Evolutionary conservation across 2,888 invertebrate genomes (phyloP), one percentile per base, ranked within the genome.

Genomic region (Falcaria lacertinaria): DNA sequence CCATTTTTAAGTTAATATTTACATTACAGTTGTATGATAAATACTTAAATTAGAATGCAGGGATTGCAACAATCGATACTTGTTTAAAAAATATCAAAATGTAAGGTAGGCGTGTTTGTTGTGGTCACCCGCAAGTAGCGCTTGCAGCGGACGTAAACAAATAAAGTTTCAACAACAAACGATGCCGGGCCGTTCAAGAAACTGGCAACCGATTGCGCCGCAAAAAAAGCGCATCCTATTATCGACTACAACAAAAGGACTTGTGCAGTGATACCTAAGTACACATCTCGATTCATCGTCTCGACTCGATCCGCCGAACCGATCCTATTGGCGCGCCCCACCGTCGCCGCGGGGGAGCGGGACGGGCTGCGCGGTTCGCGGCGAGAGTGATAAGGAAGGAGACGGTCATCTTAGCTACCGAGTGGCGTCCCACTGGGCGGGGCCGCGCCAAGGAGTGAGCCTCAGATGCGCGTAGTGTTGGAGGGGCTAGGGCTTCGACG

Each of bases 401-500:
- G 81, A 80, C 77, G 86, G 86, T 86, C 84, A 88, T 89, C 88
- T 89, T 89, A 88, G 85, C 79, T 69, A 67, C 72, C 80, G 87
- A 83, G 88, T 84, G 63, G 88, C 89, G 85, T 86, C 91, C 90
- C 85, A 86, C 85, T 84, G 90, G 92, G 92, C 91, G 92, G 91
- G 90, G 91, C 90, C 83, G 85, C 78, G 82, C 80, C 75, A 83
- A 82, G 85, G 83, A 89, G 86, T 78, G 89, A 86, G 87, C 89
- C 90, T 90, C 84, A 89, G 91, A 91, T 91, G 91, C 91, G 91
- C 90, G 88, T 81, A 84, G 90, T 85, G 90, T 85, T 90, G 91
- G 91, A 90, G 91, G 91, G 91, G 90, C 81, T 85, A 80, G 85
- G 84, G 73, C n/a, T n/a, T n/a, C n/a, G n/a, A 74, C 89, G 87